A percentile compares a stretch with the other conserved stretches of the same genome.
Conservation (phyloP, 2,113 vertebrate genomes). For the Scopus umbretta region DNA sequence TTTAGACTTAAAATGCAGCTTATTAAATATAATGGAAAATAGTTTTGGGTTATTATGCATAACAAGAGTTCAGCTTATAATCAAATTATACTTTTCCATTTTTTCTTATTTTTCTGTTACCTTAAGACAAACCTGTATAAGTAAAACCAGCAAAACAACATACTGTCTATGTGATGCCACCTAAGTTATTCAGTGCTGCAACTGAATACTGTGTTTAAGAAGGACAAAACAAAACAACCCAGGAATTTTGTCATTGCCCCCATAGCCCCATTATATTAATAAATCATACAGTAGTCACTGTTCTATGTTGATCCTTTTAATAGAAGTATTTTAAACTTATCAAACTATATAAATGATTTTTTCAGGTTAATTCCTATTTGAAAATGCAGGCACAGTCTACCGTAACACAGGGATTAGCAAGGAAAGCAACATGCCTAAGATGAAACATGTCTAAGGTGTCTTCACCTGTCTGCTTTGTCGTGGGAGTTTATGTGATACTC, state of each 20-base stretch:
- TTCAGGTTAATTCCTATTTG: background rate
- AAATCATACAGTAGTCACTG: background rate
- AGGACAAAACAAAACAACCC: background rate
- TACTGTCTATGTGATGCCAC: background rate
- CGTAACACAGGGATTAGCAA: background rate
- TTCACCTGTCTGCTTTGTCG: slow-evolving; percentile 22
- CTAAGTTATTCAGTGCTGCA: background rate
- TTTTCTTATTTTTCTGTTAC: background rate
- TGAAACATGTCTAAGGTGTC: slow-evolving; percentile 17
- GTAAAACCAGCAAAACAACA: background rate
- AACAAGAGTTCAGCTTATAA: background rate
- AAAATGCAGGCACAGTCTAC: background rate
- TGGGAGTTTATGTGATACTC: slow-evolving; percentile 55
- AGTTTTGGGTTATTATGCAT: background rate
- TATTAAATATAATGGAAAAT: background rate
- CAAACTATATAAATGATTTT: background rate
- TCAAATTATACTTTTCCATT: background rate
- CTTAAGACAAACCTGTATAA: background rate
- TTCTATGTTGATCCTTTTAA: background rate
- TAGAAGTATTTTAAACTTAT: background rate
- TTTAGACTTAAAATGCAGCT: background rate
- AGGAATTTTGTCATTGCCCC: background rate
- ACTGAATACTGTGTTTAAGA: background rate
- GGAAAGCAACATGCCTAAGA: background rate
- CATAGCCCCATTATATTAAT: background rate